Base-by-base conservation (phyloP, 2,888 invertebrate genomes). In the Sphaeridia pumilis region DNA sequence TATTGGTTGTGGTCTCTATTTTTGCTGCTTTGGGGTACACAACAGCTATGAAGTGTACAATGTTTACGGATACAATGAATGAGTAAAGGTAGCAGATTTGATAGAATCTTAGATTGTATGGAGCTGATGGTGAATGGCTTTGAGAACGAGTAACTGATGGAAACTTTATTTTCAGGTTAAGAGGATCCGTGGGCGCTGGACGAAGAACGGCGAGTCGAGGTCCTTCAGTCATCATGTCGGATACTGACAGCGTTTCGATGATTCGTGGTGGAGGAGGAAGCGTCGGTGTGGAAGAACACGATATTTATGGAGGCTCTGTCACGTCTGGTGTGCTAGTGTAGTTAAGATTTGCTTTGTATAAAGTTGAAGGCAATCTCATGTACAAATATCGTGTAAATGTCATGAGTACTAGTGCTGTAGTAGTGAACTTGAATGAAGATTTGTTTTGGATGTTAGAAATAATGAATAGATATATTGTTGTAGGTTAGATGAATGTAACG, bases 261-360 rank as follows among this genome's bases (percentile, higher is more conserved):
- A 12, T 43, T 36, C 38, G 47, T 24, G 28, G 43, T 36, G 43
- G 55, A 48, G 38, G 36, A n/a, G n/a, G n/a, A n/a, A n/a, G n/a
- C n/a, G n/a, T n/a, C n/a, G n/a, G n/a, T n/a, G n/a, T n/a, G n/a
- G 56, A 28, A n/a, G 54, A 59, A 49, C 53, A 38, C 27, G 62
- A 62, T 49, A 56, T 63, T 28, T 63, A 63, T 45, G 62, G 62
- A 47, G 62, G 62, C 44, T 60, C 60, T 26, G 60, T 63, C 34
- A 63, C 62, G 21, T 59, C 59, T 41, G 62, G 62, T 53, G 62
- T 63, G 50, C 62, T 63, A 43, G 62, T 62, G 26, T 61, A 48
- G 52, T 47, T n/a, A 3, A 22, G 4, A 12, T 12, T 27, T n/a
- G n/a, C n/a, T n/a, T n/a, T n/a, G n/a, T n/a, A n/a, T n/a, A n/a